Evolutionary conservation across 1,140 invertebrate species (phyloP).

Genomic region (Magallana ariakensis): DNA sequence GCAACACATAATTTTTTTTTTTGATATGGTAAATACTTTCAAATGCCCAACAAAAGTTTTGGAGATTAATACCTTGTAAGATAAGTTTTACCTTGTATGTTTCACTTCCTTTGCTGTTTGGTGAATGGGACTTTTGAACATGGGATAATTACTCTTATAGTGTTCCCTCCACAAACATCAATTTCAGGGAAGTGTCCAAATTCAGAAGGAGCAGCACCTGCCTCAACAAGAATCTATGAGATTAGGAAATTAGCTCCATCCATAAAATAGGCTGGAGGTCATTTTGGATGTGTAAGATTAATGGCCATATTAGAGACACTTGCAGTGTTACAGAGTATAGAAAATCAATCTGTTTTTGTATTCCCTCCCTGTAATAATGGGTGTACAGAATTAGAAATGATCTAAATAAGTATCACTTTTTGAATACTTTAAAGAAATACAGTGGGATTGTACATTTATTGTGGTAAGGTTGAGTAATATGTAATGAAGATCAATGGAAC

Average conservation of each 20-base stretch:
- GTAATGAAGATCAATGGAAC: too few relatives aligned
- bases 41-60: too few relatives aligned
- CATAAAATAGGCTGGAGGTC: conserved; percentile 15
- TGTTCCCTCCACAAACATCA: neutral
- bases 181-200: neutral
- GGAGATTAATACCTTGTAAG: too few relatives aligned
- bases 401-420: too few relatives aligned
- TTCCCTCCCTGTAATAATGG: neutral
- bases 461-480: too few relatives aligned
- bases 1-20: too few relatives aligned
- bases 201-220: conserved; percentile 18
- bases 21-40: too few relatives aligned
- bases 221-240: conserved; percentile 8
- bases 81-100: neutral
- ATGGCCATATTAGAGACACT: neutral
- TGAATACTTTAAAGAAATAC: too few relatives aligned
- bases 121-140: neutral
- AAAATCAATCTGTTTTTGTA: neutral
- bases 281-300: conserved; percentile 12
- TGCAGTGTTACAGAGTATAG: neutral
- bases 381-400: neutral
- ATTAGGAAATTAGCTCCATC: conserved; percentile 30
- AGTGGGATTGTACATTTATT: too few relatives aligned
- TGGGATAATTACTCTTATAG: conserved; percentile 4
- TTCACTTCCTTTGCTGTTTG: neutral